phyloP scores from a whole-genome alignment of 2,797 vertebrate species.

The Eupleurogrammus muticus region DNA sequence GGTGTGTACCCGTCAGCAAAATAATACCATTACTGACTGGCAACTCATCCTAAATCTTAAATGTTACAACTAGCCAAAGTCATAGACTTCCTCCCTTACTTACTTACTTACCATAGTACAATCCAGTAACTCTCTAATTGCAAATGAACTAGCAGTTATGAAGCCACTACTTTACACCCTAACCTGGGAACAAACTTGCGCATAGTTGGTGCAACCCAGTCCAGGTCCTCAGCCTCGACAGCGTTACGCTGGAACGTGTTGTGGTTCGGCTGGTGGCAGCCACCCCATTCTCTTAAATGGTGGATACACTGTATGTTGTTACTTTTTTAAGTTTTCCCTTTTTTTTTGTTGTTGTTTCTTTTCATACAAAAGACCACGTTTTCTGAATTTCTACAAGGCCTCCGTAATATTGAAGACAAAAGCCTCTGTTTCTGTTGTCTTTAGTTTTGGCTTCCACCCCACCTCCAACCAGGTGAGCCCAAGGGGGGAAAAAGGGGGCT shows the following conservation, averaged over 20 bases:
- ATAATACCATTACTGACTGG: constrained; percentile 30
- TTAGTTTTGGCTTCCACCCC: constrained; percentile 56
- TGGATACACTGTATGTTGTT: constrained; percentile 56
- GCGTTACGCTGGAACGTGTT: constrained; percentile 63
- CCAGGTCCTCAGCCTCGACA: constrained; percentile 61
- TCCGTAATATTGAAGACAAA: constrained; percentile 63
- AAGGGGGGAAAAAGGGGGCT: constrained; percentile 52
- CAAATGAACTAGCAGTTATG: constrained; percentile 56
- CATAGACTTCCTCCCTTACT: constrained; percentile 1
- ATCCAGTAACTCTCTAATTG: constrained; percentile 49
- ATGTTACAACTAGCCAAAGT: constrained; percentile 36
- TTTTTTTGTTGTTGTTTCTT: constrained; percentile 32
- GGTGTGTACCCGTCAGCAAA: constrained; percentile 31
- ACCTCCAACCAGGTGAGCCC: constrained; percentile 40
- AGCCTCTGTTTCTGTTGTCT: constrained; percentile 46
- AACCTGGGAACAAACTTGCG: constrained; percentile 75
- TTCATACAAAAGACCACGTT: constrained; percentile 75
- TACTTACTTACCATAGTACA: constrained; percentile 29
- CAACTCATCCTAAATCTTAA: constrained; percentile 38
- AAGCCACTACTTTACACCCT: constrained; percentile 49
- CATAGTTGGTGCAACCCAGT: constrained; percentile 77
- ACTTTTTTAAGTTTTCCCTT: constrained; percentile 56
- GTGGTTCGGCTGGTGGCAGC: constrained; percentile 61
- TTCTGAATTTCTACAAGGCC: constrained; percentile 73
- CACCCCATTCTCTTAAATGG: constrained; percentile 51